Evolutionary conservation across 1,140 invertebrate genomes (phyloP).

Genomic region (Carposina sasakii): DNA sequence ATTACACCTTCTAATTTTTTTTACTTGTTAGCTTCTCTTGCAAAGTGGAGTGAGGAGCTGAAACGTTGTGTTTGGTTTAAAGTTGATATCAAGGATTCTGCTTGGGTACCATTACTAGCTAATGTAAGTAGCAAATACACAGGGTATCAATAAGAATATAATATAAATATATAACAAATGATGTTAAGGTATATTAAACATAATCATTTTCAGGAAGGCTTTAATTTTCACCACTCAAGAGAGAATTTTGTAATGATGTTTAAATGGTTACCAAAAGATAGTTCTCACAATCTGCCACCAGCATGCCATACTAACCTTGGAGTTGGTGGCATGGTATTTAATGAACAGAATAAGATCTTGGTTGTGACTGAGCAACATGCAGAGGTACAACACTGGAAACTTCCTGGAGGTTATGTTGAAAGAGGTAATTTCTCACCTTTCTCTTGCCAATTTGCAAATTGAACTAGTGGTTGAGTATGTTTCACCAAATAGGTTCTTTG

Average conservation of each 20-base stretch:
- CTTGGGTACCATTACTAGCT: slow-evolving; percentile 85
- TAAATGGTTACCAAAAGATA: slow-evolving; percentile 81
- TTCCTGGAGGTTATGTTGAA: slow-evolving; percentile 94
- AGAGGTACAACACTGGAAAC: slow-evolving; percentile 82
- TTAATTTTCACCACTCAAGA: slow-evolving; percentile 90
- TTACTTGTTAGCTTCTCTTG: slow-evolving; percentile 79
- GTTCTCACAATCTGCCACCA: slow-evolving; percentile 78
- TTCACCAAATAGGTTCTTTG: no score
- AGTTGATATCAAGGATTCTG: slow-evolving; percentile 78
- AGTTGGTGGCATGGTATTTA: slow-evolving; percentile 88
- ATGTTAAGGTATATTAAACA: slow-evolving; percentile 3
- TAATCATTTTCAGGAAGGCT: slow-evolving; percentile 77
- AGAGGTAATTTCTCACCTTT: no score
- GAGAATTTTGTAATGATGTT: slow-evolving; percentile 85
- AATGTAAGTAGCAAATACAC: slow-evolving; percentile 63
- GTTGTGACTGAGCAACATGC: slow-evolving; percentile 85
- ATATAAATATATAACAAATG: no score
- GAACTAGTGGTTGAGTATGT: no score
- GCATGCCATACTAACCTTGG: slow-evolving; percentile 91
- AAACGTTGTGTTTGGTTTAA: slow-evolving; percentile 89
- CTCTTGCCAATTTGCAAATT: no score
- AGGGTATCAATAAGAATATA: no score
- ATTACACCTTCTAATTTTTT: slow-evolving; percentile 12
- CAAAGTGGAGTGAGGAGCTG: slow-evolving; percentile 78
- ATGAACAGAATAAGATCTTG: slow-evolving; percentile 84